A percentile compares a stretch with the other conserved stretches of the same genome.
phyloP scores from a whole-genome alignment of 1,140 invertebrate species.

The Dysdera silvatica region DNA sequence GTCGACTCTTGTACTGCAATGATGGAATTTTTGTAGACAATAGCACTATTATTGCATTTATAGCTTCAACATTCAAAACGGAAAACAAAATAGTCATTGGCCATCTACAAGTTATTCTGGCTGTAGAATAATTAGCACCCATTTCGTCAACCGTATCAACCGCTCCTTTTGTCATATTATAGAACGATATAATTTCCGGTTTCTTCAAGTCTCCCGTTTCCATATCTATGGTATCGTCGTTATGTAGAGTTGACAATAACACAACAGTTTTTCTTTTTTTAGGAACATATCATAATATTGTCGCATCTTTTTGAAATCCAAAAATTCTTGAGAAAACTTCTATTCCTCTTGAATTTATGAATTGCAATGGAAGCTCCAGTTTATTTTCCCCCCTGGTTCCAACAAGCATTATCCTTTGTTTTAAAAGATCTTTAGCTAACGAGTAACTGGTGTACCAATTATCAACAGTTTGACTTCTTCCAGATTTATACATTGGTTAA shows the following conservation, averaged over 20 bases:
- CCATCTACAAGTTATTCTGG: constrained; percentile 41
- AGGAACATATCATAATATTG: constrained; percentile 28
- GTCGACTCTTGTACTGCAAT: not conserved
- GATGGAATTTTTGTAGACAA: too few relatives aligned
- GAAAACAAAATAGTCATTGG: constrained; percentile 37
- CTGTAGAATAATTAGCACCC: constrained; percentile 37
- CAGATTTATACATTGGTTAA: too few relatives aligned
- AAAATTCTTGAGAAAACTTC: too few relatives aligned
- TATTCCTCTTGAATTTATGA: too few relatives aligned
- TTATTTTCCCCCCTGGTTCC: too few relatives aligned
- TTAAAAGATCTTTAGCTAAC: too few relatives aligned
- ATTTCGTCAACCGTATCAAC: constrained; percentile 47
- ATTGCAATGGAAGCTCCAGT: too few relatives aligned
- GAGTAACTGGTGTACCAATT: too few relatives aligned
- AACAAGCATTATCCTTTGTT: too few relatives aligned
- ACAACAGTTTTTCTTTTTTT: constrained; percentile 33
- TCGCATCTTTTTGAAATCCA: constrained; percentile 20
- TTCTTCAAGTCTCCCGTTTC: constrained; percentile 32
- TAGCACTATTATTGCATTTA: constrained; percentile 4
- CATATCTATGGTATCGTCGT: constrained; percentile 22
- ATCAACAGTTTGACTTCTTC: too few relatives aligned
- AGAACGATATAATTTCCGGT: constrained; percentile 43
- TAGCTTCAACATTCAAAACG: constrained; percentile 19
- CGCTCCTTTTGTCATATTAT: constrained; percentile 46
- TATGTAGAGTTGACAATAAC: constrained; percentile 31